Percentiles rank a stretch among this genome's conserved stretches.
Evolutionary conservation across 2,888 invertebrate genomes (phyloP).

Genomic region (Eupithecia inturbata): DNA sequence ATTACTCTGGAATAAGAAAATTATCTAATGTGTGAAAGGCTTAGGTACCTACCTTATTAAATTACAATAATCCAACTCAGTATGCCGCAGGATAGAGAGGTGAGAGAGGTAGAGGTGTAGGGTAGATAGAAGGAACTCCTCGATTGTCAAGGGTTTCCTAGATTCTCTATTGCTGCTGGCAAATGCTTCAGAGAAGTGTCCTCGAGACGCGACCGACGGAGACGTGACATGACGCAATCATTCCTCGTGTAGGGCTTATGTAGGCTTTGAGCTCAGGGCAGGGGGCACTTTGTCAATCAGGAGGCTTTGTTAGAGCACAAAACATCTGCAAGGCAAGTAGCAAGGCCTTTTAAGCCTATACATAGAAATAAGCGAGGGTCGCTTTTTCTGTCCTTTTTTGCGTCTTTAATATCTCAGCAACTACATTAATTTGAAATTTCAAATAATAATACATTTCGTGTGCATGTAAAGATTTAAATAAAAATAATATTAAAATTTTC

Average conservation of each 20-base stretch:
- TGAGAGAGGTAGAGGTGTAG: background rate
- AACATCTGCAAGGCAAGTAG: background rate
- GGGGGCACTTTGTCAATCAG: background rate
- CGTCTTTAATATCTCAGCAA: too few relatives aligned
- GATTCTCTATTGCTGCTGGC: too few relatives aligned
- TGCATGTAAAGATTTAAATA: too few relatives aligned
- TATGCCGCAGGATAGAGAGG: background rate
- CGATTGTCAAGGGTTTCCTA: background rate
- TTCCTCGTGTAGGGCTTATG: background rate
- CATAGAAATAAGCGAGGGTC: background rate
- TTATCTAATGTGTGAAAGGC: too few relatives aligned
- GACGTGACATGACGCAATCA: background rate
- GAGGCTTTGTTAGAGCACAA: background rate
- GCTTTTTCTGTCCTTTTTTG: too few relatives aligned
- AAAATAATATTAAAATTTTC: too few relatives aligned
- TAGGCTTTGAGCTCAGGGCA: background rate
- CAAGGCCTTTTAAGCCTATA: background rate
- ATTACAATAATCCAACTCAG: background rate
- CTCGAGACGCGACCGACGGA: constrained; percentile 3
- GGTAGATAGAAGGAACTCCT: background rate
- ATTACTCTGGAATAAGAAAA: too few relatives aligned
- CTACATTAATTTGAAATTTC: too few relatives aligned
- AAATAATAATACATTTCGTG: too few relatives aligned
- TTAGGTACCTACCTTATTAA: background rate
- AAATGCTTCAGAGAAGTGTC: background rate